Evolutionary conservation across 2,113 vertebrate species (phyloP).

Genomic region (Lathamus discolor): DNA sequence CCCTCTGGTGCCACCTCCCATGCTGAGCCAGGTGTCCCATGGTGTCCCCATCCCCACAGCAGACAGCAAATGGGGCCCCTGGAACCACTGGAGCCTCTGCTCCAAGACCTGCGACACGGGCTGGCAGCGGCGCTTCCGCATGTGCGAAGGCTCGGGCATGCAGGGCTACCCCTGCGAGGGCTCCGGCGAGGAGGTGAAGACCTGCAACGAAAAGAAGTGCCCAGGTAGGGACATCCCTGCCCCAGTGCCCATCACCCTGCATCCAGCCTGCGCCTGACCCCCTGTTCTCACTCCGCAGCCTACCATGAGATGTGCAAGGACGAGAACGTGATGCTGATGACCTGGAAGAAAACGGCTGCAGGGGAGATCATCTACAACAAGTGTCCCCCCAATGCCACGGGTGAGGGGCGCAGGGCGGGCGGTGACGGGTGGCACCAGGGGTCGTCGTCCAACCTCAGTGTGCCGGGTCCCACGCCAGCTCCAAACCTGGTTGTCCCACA

Average conservation of each 20-base stretch:
- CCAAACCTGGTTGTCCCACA: fast-evolving
- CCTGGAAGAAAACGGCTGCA: constrained; percentile 93
- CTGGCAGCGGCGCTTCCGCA: constrained; percentile 94
- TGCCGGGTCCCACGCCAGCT: fast-evolving
- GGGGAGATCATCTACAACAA: constrained; percentile 98
- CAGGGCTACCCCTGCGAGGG: constrained; percentile 94
- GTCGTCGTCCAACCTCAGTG: fast-evolving
- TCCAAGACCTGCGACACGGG: constrained; percentile 97
- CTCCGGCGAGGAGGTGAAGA: constrained; percentile 92
- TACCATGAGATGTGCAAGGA: constrained; percentile 96
- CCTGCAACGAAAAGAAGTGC: constrained; percentile 97
- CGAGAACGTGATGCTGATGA: constrained; percentile 86
- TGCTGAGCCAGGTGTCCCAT: fast-evolving
- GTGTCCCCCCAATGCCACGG: constrained; percentile 94
- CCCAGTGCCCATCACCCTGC: background rate
- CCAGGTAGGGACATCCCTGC: constrained; percentile 77
- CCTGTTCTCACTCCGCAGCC: constrained; percentile 59
- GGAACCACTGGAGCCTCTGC: constrained; percentile 97
- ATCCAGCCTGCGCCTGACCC: fast-evolving
- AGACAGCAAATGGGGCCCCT: constrained; percentile 93
- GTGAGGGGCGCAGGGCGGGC: constrained; percentile 64
- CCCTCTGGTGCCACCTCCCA: fast-evolving
- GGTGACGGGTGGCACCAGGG: fast-evolving
- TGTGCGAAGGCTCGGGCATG: constrained; percentile 88
- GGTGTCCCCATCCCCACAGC: constrained; percentile 57